Evolutionary conservation across 2,797 vertebrate genomes (phyloP), one percentile per base, ranked within the genome.

Genomic region (Notolepis coatsorum): DNA sequence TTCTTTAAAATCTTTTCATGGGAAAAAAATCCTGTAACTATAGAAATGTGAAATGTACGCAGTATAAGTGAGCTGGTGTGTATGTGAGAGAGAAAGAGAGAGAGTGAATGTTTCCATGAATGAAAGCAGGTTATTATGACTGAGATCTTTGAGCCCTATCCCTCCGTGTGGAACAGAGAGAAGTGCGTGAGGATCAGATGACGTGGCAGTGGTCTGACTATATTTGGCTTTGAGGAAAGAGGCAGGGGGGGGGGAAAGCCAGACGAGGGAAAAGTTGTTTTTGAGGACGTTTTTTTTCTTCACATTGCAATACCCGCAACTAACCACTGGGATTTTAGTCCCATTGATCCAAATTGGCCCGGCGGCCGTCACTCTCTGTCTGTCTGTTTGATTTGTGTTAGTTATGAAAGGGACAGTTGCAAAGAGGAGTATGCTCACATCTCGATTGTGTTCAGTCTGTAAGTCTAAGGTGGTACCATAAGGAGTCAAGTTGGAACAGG

Each of bases 151-250:
- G 80, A 82, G 79, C 80, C 76, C 70, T 65, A 45, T 73, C 18
- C 73, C 64, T 74, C 79, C 75, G 56, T 66, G 73, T 66, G 73
- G 58, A 67, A n/a, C 73, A 75, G 37, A 74, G 56, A 79, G n/a
- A 71, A 73, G 71, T 66, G 72, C 73, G n/a, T 73, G 64, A 79
- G 74, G 71, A 67, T 71, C 72, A 77, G 84, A 90, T 93, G 92
- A 93, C 90, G 91, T 93, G 93, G 92, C 92, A 74, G 80, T 69
- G 71, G 84, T 62, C 75, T 31, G 64, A 68, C 90, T 93, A 90
- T 91, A 89, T 91, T 92, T 90, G 90, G 84, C 72, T 80, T 80
- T 54, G 67, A 66, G 85, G 88, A 81, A 84, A 77, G 65, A 60
- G 38, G 72, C 69, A 67, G 71, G 73, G n/a, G n/a, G n/a, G 25